Conservation (phyloP, 2,113 vertebrate species). For the Megalops atlanticus region DNA sequence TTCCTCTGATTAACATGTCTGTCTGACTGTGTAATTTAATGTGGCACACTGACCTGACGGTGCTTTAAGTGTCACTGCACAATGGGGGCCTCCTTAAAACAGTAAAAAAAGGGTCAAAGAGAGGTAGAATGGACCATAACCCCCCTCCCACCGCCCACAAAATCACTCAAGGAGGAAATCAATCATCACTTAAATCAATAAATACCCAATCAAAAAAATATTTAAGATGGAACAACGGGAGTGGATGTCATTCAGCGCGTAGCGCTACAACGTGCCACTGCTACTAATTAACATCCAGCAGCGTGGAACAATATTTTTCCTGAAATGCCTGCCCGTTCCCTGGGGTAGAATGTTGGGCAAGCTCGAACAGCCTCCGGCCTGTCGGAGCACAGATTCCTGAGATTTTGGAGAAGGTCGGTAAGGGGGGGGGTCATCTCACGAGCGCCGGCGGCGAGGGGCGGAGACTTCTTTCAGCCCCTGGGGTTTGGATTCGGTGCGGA, state of each 20-base stretch:
- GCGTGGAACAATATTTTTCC: neutral
- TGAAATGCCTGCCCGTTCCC: neutral
- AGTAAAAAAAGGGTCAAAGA: neutral
- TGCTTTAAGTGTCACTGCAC: conserved; percentile 48
- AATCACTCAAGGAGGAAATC: neutral
- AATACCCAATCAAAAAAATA: neutral
- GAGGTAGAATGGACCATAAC: neutral
- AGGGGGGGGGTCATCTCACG: neutral
- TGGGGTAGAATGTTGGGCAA: neutral
- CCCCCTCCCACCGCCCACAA: too few species aligned
- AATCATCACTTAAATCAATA: neutral
- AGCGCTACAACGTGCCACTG: neutral
- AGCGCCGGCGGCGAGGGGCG: too few species aligned
- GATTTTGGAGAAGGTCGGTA: neutral
- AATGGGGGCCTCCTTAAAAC: conserved; percentile 5
- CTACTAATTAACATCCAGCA: neutral
- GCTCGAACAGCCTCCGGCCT: neutral
- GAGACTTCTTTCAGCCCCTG: neutral
- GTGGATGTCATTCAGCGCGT: neutral
- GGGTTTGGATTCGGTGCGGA: neutral
- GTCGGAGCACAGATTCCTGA: neutral
- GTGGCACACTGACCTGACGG: conserved; percentile 49
- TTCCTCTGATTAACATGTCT: conserved; percentile 48
- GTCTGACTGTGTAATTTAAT: conserved; percentile 42
- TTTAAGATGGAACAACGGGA: neutral